Percentiles rank a stretch among this genome's conserved stretches.
These are phyloP conservation scores for Rhingia campestris DNA, from an alignment of 2,888 invertebrate species.

Conservation along the genomic window DNA sequence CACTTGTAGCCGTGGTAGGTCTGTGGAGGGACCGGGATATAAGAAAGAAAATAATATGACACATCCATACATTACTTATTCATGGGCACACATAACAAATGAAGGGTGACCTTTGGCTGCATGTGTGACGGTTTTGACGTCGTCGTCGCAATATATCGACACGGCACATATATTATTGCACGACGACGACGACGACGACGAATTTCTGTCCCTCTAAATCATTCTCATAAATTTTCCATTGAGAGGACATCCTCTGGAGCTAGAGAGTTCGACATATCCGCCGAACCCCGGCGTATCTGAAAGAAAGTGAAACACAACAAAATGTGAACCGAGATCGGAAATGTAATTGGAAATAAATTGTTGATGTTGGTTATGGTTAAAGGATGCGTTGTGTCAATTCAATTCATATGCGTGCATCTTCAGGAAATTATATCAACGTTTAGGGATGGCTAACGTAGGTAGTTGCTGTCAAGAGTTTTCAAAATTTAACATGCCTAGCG, in stretches of 20 bases:
- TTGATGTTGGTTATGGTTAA: constrained; percentile 63
- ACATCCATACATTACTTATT: constrained; percentile 64
- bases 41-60: constrained; percentile 64
- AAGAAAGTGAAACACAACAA: not conserved
- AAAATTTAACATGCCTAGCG: too few species aligned
- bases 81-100: constrained; percentile 62
- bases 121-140: constrained; percentile 18
- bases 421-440: too few species aligned
- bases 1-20: not conserved
- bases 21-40: constrained; percentile 13
- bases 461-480: too few species aligned
- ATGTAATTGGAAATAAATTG: constrained; percentile 70
- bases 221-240: constrained; percentile 66
- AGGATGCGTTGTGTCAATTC: constrained; percentile 36
- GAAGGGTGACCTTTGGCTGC: constrained; percentile 64
- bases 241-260: not conserved
- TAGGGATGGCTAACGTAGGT: too few species aligned
- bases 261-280: not conserved
- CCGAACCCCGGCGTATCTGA: not conserved
- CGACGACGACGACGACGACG: not conserved
- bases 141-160: constrained; percentile 14
- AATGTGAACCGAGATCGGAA: constrained; percentile 31
- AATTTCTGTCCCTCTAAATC: constrained; percentile 38
- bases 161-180: too few species aligned
- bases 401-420: not conserved